Base-by-base conservation (phyloP, 2,888 invertebrate species). In the Rhagophthalmus giganteus region DNA sequence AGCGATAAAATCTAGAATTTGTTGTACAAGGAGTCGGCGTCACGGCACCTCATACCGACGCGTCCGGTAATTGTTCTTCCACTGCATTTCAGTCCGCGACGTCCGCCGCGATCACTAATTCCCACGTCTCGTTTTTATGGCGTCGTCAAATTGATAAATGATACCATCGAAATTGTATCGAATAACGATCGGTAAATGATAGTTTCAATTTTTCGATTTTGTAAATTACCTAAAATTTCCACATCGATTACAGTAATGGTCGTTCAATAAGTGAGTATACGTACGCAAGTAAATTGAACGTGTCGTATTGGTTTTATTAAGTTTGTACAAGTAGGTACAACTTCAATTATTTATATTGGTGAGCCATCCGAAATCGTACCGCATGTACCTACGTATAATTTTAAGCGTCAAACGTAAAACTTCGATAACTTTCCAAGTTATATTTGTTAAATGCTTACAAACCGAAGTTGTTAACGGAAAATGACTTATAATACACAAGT, bases 1-100 rank as follows among this genome's bases (percentile, higher is more conserved):
- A 8, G 16, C 25, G 53, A 53, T 53, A 53, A 37, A 42, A 53
- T 53, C 53, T 53, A 42, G 42, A 53, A 37, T 47, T 42, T 53
- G 53, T 47, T 47, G 31, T 47, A 47, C 47, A 53, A 45, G 50
- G 32, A 32, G 32, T 38, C 44, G 32, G 27, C 32, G 37, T 37
- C 50, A 44, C 37, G 37, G 38, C 28, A 47, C 24, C 12, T 12
- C 41, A 14, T 24, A 13, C 35, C 32, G 42, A 26, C 35, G 31
- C 15, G n/a, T n/a, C n/a, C n/a, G 11, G 31, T 44, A 42, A 42
- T 50, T 42, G 42, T 31, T 26, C 28, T 24, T 12, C 25, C 24
- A 24, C 30, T 47, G 39, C 47, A 46, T 30, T 32, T 28, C 27
- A 27, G 27, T 9, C 20, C 28, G 16, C 20, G 38, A 27, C 14